Base-by-base conservation (phyloP, 2,888 invertebrate species). In the Nymphalis polychloros region DNA sequence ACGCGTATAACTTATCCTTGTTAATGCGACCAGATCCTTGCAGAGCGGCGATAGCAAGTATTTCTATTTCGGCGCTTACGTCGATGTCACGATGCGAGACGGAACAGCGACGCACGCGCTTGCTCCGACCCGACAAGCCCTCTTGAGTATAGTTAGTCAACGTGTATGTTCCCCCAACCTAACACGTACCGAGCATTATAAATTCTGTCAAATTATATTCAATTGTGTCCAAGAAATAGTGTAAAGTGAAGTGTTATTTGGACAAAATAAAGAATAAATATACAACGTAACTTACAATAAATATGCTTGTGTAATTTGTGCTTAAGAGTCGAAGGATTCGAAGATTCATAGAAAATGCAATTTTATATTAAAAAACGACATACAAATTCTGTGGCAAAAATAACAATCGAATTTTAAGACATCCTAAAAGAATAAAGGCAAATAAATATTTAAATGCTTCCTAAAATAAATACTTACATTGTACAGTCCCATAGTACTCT, bases 61-160 rank as follows among this genome's bases (percentile, higher is more conserved):
- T 86, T 84, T 92, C 90, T 90, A 92, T 90, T 92, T 91, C 81
- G 87, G 90, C 85, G 75, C 81, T 81, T 78, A 79, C 83, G 87
- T 84, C 84, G 83, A 81, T 20, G 20, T 50, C 50, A 75, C 81
- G 81, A 75, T 80, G 76, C 79, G 76, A 72, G 74, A 83, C 82
- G 84, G 79, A 78, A 82, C 82, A 76, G 77, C 75, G 72, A 71
- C 74, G 71, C 75, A 69, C 78, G 79, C 84, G 84, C 83, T 62
- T 41, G 74, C 78, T 81, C 86, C 84, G 84, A 79, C 76, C 86
- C 84, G 84, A 79, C 76, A 72, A 78, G 76, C 76, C 76, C 76
- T 78, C 78, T 78, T 72, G 27, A 50, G 50, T 50, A 20, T 50
- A 55, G 27, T 55, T 66, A 79, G 80, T 74, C 59, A 41, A 64